A percentile compares a stretch with the other conserved stretches of the same genome.
These are phyloP conservation scores for Podarcis cretensis DNA, from an alignment of 2,113 vertebrate species.

Conservation along the genomic window DNA sequence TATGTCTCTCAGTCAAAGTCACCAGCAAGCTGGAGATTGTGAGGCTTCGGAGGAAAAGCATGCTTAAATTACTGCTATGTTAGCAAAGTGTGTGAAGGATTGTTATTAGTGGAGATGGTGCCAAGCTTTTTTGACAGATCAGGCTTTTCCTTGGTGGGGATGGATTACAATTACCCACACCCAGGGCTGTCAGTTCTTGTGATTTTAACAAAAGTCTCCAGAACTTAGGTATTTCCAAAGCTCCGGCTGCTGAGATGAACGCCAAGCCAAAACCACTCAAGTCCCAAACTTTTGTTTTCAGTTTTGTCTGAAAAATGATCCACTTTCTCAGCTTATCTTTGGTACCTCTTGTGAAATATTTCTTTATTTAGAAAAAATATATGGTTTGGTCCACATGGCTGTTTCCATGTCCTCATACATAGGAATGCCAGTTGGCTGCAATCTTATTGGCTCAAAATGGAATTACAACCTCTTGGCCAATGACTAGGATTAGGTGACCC, in stretches of 20 bases:
- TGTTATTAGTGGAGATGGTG: neutral
- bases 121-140: neutral
- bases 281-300: neutral
- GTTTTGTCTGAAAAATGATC: neutral
- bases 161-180: neutral
- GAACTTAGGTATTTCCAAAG: neutral
- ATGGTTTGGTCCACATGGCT: neutral
- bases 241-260: neutral
- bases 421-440: neutral
- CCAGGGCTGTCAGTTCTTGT: neutral
- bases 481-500: neutral
- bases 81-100: slow-evolving; percentile 40
- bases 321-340: neutral
- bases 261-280: neutral
- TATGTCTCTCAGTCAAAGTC: slow-evolving; percentile 20
- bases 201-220: neutral
- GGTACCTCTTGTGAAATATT: neutral
- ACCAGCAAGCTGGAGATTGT: neutral
- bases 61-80: slow-evolving; percentile 14
- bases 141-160: neutral
- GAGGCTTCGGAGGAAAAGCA: neutral
- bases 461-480: neutral
- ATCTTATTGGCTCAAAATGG: neutral
- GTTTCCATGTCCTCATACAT: neutral
- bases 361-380: neutral